Conservation (phyloP, 2,888 invertebrate genomes). For the Diplolepis rosae region DNA sequence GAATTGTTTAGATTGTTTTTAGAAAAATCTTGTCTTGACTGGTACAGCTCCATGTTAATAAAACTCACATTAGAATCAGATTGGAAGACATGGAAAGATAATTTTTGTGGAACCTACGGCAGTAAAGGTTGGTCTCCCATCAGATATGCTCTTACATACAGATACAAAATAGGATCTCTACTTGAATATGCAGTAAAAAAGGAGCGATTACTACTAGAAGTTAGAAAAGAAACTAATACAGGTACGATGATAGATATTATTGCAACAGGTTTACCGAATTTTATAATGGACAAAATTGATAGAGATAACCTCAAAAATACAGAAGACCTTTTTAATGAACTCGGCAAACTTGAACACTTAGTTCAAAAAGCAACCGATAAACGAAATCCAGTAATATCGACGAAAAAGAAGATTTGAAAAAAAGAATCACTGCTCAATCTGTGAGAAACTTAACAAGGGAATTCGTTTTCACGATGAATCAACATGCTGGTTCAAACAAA, state of each 20-base stretch:
- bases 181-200: constrained; percentile 47
- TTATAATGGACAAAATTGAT: constrained; percentile 56
- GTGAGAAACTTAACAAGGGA: constrained; percentile 35
- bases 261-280: constrained; percentile 58
- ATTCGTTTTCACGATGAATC: constrained; percentile 38
- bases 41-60: constrained; percentile 43
- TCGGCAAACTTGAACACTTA: constrained; percentile 57
- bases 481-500: constrained; percentile 41
- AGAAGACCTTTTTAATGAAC: constrained; percentile 58
- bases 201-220: constrained; percentile 50
- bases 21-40: constrained; percentile 49
- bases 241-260: constrained; percentile 57
- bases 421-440: neutral
- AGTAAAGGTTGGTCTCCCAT: constrained; percentile 47
- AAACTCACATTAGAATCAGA: no score
- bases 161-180: constrained; percentile 40
- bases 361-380: constrained; percentile 55
- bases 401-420: constrained; percentile 36
- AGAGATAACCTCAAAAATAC: constrained; percentile 56
- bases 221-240: constrained; percentile 49
- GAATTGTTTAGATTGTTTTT: constrained; percentile 51
- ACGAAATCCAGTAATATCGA: constrained; percentile 33
- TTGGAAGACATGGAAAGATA: constrained; percentile 41
- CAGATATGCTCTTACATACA: constrained; percentile 41
- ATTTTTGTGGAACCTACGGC: constrained; percentile 41